phyloP scores from a whole-genome alignment of 2,113 vertebrate species.

The Ptyas mucosa region DNA sequence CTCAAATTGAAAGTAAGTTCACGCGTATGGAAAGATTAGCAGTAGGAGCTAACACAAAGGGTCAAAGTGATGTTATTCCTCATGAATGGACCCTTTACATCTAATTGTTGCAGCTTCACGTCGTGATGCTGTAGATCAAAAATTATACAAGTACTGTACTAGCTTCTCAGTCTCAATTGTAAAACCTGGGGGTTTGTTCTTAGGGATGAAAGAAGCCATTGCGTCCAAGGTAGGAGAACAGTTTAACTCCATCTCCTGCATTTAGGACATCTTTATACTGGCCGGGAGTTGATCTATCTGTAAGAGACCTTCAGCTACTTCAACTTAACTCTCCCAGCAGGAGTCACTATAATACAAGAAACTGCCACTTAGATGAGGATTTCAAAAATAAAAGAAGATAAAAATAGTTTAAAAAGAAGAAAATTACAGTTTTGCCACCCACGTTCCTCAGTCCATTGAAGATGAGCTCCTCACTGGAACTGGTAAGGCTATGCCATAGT shows the following conservation, averaged over 20 bases:
- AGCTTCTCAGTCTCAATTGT: constrained; percentile 88
- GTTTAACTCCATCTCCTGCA: constrained; percentile 86
- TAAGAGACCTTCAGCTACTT: constrained; percentile 87
- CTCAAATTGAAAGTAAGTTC: constrained; percentile 89
- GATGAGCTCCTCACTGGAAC: constrained; percentile 82
- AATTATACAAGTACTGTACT: constrained; percentile 86
- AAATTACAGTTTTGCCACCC: constrained; percentile 88
- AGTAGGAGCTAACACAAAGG: constrained; percentile 88
- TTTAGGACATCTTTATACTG: constrained; percentile 87
- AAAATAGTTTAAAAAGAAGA: constrained; percentile 81
- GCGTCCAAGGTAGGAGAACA: constrained; percentile 86
- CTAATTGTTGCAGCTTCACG: constrained; percentile 88
- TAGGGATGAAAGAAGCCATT: constrained; percentile 86
- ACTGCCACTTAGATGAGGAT: constrained; percentile 85
- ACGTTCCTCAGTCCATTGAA: constrained; percentile 85
- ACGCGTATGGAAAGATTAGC: constrained; percentile 88
- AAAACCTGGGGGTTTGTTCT: constrained; percentile 87
- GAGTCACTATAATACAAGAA: constrained; percentile 85
- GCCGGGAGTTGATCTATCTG: constrained; percentile 86
- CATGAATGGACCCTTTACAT: constrained; percentile 88
- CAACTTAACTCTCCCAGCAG: constrained; percentile 87
- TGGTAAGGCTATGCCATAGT: constrained; percentile 78
- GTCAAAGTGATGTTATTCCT: constrained; percentile 88
- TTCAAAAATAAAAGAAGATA: constrained; percentile 88
- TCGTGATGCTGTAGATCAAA: constrained; percentile 87